A percentile compares a stretch with the other conserved stretches of the same genome.
Evolutionary conservation across 2,797 vertebrate genomes (phyloP).

Genomic region (Xiphorhynchus erythropygius): DNA sequence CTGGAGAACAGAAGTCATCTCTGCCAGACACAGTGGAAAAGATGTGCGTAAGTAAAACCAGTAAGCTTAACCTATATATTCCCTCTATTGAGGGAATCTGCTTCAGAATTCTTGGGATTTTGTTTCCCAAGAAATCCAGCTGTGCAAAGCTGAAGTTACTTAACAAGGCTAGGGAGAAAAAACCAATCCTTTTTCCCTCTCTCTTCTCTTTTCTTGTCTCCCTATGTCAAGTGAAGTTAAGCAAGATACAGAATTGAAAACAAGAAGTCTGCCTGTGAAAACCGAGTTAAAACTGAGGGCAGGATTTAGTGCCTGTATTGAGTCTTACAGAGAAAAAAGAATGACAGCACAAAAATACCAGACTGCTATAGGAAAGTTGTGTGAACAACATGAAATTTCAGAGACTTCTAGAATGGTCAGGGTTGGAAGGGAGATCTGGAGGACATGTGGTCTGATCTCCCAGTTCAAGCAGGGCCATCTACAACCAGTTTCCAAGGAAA

Average conservation of each 20-base stretch:
- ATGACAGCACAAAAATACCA: background rate
- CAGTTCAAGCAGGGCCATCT: background rate
- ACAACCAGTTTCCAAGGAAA: background rate
- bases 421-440: background rate
- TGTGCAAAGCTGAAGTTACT: background rate
- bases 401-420: background rate
- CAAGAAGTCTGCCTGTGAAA: background rate
- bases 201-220: background rate
- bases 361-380: background rate
- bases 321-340: background rate
- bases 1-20: constrained; percentile 80
- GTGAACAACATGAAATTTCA: background rate
- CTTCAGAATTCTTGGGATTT: background rate
- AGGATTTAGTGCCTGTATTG: background rate
- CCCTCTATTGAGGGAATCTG: background rate
- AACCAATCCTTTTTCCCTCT: background rate
- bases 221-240: background rate
- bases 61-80: background rate
- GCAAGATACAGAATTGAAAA: background rate
- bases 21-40: constrained; percentile 40
- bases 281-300: background rate
- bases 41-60: background rate
- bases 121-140: background rate
- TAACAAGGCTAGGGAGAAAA: background rate
- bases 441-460: background rate